Evolutionary conservation across 2,797 vertebrate species (phyloP), one percentile per base, ranked within the genome.

Genomic region (Trachurus trachurus): DNA sequence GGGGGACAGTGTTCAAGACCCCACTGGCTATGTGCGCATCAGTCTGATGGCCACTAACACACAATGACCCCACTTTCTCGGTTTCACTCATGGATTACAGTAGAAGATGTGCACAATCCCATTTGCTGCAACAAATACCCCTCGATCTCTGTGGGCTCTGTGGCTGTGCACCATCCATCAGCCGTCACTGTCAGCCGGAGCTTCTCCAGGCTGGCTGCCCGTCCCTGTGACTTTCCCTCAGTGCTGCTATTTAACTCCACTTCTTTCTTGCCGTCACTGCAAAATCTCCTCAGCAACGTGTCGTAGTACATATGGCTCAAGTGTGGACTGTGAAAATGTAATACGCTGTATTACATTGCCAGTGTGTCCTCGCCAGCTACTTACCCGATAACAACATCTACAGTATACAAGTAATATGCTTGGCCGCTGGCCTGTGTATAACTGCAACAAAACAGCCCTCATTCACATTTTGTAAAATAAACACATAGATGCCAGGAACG

Each of bases 101-200:
- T 72, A 63, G 65, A 82, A 84, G 71, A 83, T 84, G 80, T 64
- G 68, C 82, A 68, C 75, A 86, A 88, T 88, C 88, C 85, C 71
- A 86, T 90, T 87, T 87, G 89, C 88, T 88, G 85, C 76, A 72
- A 84, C 79, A 90, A 83, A 93, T 82, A 78, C 66, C 54, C 37
- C 57, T 56, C 67, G 67, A 80, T 87, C 87, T 87, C 74, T 74
- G 61, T 15, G 45, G 68, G 79, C 77, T 78, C 47, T 76, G 54
- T 40, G 59, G n/a, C 82, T 79, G 66, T 53, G 79, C 74, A 78
- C 75, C 85, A 76, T 87, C 85, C 74, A 85, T 89, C 92, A 87
- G 11, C 66, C 66, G 40, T 87, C 81, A 67, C 62, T 78, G 78
- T 87, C 82, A 76, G 58, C 37, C 47, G 76, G 64, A 89, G 72